Evolutionary conservation across 92 coral and sea anemone species (phyloP), one percentile per base, ranked within the genome.

Genomic region (Phenganax marumi): DNA sequence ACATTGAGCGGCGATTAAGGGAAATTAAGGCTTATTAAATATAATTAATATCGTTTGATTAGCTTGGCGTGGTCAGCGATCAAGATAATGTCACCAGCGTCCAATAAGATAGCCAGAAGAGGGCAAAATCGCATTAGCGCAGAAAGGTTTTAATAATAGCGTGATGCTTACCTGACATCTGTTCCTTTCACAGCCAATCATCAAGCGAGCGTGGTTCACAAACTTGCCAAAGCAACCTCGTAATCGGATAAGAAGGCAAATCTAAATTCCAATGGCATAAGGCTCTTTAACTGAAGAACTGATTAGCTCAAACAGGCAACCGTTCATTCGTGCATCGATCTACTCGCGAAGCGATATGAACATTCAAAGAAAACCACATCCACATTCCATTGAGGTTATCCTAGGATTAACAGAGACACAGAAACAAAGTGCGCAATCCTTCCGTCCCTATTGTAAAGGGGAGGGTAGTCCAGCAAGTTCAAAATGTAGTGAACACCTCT

Each of bases 321-420:
- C 47, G 39, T 2, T 54, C 23, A n/a, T 48, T 75, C 16, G 48
- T 43, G 60, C 8, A 77, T 58, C 81, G 69, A 62, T 6, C 43
- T 62, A 62, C 33, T 62, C 33, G 26, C 13, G 7, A 62, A 62
- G 33, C 68, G 55, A 77, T 85, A 51, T 82, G 85, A 70, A 88
- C 85, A 52, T 92, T 91, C 96, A 93, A 95, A 83, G 91, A 87
- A 84, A 79, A 74, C 84, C 93, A 51, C 87, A 92, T 81, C 93
- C 98, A 56, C 92, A 92, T 56, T 95, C 97, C 21, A 95, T 95
- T 24, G 98, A 92, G 70, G 93, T 97, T 48, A 95, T 95, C 39
- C 93, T 95, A 80, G 89, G 96, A 16, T 80, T 97, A 83, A 92
- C 81, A 79, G 97, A 95, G 72, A 92, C 95, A 48, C 91, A 97